phyloP scores from a whole-genome alignment of 2,113 vertebrate species.

The Plectropomus leopardus region DNA sequence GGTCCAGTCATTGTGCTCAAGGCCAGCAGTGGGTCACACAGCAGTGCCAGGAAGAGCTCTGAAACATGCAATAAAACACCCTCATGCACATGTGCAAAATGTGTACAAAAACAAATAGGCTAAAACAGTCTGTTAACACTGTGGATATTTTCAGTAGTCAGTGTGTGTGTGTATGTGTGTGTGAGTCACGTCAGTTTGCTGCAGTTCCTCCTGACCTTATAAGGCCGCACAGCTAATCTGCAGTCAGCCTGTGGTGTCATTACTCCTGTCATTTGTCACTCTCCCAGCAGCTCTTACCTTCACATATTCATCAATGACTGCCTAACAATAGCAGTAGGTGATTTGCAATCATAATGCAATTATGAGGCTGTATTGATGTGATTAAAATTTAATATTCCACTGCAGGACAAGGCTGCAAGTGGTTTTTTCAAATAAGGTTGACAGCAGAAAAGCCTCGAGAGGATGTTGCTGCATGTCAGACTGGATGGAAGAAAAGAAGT shows the following conservation, averaged over 20 bases:
- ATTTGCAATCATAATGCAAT: conserved; percentile 71
- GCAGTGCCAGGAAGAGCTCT: conserved; percentile 19
- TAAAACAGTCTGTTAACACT: conserved; percentile 7
- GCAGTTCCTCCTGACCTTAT: conserved; percentile 62
- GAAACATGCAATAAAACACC: conserved; percentile 17
- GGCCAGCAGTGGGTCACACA: conserved; percentile 53
- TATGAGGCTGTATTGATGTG: conserved; percentile 44
- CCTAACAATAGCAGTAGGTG: conserved; percentile 39
- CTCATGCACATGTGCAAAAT: conserved; percentile 8
- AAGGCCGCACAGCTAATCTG: conserved; percentile 49
- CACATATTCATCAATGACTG: conserved; percentile 55
- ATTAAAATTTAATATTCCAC: conserved; percentile 56
- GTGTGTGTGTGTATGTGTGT: background rate
- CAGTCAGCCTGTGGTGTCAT: conserved; percentile 45
- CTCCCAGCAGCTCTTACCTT: conserved; percentile 33
- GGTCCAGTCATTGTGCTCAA: conserved; percentile 55
- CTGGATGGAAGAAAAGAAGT: conserved; percentile 8
- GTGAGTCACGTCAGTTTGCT: conserved; percentile 24
- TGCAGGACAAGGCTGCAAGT: conserved; percentile 27
- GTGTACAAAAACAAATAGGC: background rate
- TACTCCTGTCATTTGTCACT: conserved; percentile 62
- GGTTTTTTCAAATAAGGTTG: conserved; percentile 32
- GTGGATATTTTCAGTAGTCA: background rate
- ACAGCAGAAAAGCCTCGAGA: conserved; percentile 23
- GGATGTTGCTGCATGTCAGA: conserved; percentile 8